Evolutionary conservation across 2,888 invertebrate genomes (phyloP).

Genomic region (Archips xylosteana): DNA sequence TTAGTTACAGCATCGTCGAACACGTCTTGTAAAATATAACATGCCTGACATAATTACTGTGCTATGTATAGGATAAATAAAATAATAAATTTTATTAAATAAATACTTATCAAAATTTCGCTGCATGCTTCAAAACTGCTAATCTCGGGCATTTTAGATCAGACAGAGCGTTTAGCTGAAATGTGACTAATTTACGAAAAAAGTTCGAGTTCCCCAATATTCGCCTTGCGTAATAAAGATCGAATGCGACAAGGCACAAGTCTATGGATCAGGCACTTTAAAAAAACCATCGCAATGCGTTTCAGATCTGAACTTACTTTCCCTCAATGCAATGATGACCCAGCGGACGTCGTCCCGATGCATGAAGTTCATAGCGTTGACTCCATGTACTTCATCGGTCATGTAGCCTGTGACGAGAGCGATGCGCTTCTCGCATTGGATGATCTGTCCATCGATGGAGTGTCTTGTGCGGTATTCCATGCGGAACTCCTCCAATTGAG

Average conservation of each 20-base stretch:
- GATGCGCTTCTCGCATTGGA: conserved; percentile 95
- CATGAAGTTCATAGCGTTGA: conserved; percentile 95
- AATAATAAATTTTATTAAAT: background rate
- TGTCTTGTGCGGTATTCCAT: conserved; percentile 96
- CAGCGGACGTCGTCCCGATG: conserved; percentile 94
- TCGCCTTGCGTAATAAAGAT: background rate
- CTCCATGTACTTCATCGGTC: conserved; percentile 93
- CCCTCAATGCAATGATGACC: conserved; percentile 93
- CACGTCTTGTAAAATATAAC: background rate
- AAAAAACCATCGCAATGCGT: background rate
- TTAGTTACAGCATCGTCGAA: background rate
- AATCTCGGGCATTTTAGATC: too few relatives aligned
- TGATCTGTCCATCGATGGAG: conserved; percentile 93
- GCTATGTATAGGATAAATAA: background rate
- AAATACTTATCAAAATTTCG: background rate
- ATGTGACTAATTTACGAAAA: too few relatives aligned
- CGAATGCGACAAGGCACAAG: too few relatives aligned
- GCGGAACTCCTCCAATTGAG: conserved; percentile 71
- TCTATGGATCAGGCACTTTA: background rate
- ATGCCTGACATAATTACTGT: background rate
- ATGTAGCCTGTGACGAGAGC: conserved; percentile 96
- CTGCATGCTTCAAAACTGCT: background rate
- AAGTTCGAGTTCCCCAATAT: background rate
- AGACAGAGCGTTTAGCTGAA: too few relatives aligned
- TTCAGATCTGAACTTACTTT: conserved; percentile 79